phyloP scores from a whole-genome alignment of 2,797 vertebrate species.

The Leptodactylus fallax region DNA sequence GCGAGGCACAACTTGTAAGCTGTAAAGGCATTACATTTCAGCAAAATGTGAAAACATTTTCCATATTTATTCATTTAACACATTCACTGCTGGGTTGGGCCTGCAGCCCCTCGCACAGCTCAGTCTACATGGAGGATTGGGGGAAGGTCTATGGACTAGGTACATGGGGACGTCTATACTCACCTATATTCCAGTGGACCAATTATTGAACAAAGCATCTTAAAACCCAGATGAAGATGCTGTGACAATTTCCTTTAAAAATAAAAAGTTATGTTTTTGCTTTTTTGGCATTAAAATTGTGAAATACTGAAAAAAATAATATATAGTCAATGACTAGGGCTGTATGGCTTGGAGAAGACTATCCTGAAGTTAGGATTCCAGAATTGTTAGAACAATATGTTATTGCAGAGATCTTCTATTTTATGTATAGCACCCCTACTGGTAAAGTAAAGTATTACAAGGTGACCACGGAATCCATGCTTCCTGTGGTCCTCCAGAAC shows the following conservation, averaged over 20 bases:
- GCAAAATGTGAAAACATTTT: conserved; percentile 72
- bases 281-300: background rate
- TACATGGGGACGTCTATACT: background rate
- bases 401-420: background rate
- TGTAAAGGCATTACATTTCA: conserved; percentile 75
- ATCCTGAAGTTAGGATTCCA: background rate
- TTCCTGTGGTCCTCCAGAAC: background rate
- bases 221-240: background rate
- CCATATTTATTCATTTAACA: conserved; percentile 69
- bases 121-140: too few relatives aligned
- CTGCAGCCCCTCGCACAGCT: background rate
- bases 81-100: conserved; percentile 39
- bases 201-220: background rate
- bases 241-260: background rate
- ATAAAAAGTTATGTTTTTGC: too few relatives aligned
- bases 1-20: conserved; percentile 76
- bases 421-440: background rate
- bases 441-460: background rate
- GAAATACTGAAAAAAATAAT: background rate
- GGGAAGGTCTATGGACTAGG: background rate
- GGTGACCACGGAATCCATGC: background rate
- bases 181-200: background rate
- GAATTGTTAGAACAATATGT: background rate
- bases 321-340: background rate
- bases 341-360: background rate